Percentiles rank a stretch among this genome's conserved stretches.
Evolutionary conservation across 2,113 vertebrate species (phyloP).

Genomic region (Gambusia affinis): DNA sequence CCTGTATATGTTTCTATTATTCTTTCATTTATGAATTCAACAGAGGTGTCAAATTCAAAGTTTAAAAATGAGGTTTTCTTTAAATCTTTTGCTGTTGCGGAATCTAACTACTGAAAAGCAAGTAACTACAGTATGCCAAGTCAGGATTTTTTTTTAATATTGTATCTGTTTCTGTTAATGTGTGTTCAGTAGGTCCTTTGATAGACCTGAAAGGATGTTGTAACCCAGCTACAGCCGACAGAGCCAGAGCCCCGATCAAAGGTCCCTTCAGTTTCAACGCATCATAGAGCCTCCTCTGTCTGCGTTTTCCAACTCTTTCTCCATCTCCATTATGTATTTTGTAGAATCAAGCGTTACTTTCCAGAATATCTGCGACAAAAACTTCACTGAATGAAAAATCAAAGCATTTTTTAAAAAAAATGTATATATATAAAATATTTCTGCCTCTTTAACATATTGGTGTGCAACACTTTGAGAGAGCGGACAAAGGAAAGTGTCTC

Average conservation of each 20-base stretch:
- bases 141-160: background rate
- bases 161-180: background rate
- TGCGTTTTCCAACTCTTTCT: background rate
- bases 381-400: background rate
- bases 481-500: background rate
- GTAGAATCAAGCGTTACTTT: background rate
- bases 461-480: background rate
- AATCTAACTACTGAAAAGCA: background rate
- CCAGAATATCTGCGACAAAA: background rate
- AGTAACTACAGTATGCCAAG: background rate
- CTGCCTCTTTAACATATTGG: background rate
- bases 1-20: background rate
- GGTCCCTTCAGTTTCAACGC: background rate
- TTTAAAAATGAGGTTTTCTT: background rate
- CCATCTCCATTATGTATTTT: background rate
- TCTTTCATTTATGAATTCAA: background rate
- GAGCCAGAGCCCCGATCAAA: background rate
- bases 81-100: background rate
- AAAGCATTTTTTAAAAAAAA: background rate
- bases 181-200: background rate
- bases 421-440: background rate
- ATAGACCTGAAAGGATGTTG: background rate
- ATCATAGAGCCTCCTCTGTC: background rate
- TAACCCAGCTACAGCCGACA: background rate
- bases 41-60: background rate